Base-by-base conservation (phyloP, 1,140 invertebrate species). In the Conus betulinus region DNA sequence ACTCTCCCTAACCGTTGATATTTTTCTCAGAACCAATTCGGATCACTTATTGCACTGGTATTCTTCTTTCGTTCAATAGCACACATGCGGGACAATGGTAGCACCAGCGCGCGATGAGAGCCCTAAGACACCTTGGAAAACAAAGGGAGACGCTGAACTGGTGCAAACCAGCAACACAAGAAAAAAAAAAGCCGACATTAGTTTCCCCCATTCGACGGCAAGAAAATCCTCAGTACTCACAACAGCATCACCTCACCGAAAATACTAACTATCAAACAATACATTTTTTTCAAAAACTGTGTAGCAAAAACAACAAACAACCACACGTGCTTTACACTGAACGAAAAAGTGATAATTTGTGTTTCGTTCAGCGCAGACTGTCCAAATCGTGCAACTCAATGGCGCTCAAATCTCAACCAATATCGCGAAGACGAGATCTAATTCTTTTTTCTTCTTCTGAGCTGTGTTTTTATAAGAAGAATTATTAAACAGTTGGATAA, bases 391-490 rank as follows among this genome's bases (percentile, higher is more conserved):
- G 82, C 89, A 88, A 83, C 67, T 86, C 88, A 89, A 90, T 89
- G 84, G 89, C 79, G 89, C 89, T 79, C 27, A 88, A 86, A 57
- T 90, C 89, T 91, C 89, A 88, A 81, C 27, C 63, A 84, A 85
- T 89, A 81, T 87, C 89, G 89, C 60, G 25, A 11, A 0, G 13
- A 87, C 74, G 39, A 78, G 27, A 87, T 13, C 27, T 17, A 15
- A 39, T n/a, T 74, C 20, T 86, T 87, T 25, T 79, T 79, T 79
- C 23, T 79, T 27, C 15, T 78, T 84, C 57, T 57, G 55, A 84
- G 23, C 20, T 85, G 10, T 82, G 11, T 82, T 82, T 82, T 5
- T 83, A 39, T 55, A 83, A 71, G 20, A 6, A 71, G 20, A 71
- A 71, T 71, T 15, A 60, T 60, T 15, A 15, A 8, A 60, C 57